phyloP scores from a whole-genome alignment of 2,888 invertebrate genomes.

The Xiphydria camelus region DNA sequence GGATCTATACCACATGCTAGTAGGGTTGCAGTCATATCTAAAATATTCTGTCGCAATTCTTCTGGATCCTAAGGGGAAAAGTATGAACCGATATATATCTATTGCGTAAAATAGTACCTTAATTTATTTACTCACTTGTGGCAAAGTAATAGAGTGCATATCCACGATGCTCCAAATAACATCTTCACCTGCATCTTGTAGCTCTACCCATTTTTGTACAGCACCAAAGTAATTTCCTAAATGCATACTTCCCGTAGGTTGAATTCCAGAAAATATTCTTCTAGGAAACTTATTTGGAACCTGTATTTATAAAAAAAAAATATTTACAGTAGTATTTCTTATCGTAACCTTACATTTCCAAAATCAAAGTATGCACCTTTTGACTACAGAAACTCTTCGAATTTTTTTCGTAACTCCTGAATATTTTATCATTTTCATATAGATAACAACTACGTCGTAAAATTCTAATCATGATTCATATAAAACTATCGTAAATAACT shows the following conservation, averaged over 20 bases:
- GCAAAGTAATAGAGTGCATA: conserved; percentile 87
- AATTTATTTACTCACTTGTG: conserved; percentile 64
- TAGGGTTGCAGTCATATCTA: conserved; percentile 80
- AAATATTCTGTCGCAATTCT: conserved; percentile 67
- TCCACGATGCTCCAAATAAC: conserved; percentile 87
- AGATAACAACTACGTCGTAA: too few relatives aligned
- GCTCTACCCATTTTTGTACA: conserved; percentile 79
- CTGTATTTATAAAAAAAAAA: too few relatives aligned
- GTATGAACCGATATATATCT: conserved; percentile 4
- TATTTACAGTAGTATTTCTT: too few relatives aligned
- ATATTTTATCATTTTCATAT: too few relatives aligned
- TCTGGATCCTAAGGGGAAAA: conserved; percentile 63
- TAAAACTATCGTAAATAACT: too few relatives aligned
- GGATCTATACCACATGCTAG: conserved; percentile 91
- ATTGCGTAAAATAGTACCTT: background rate
- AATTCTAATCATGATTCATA: too few relatives aligned
- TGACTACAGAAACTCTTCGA: too few relatives aligned
- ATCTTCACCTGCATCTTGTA: conserved; percentile 74
- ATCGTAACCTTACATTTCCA: too few relatives aligned
- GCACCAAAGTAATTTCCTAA: conserved; percentile 97
- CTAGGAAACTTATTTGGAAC: too few relatives aligned
- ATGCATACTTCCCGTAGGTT: conserved; percentile 93
- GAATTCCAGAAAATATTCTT: conserved; percentile 89
- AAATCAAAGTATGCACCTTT: too few relatives aligned
- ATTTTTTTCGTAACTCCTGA: too few relatives aligned